Percentiles rank a stretch among this genome's conserved stretches.
phyloP scores from a whole-genome alignment of 1,140 invertebrate genomes.

The Anagrus nilaparvatae region DNA sequence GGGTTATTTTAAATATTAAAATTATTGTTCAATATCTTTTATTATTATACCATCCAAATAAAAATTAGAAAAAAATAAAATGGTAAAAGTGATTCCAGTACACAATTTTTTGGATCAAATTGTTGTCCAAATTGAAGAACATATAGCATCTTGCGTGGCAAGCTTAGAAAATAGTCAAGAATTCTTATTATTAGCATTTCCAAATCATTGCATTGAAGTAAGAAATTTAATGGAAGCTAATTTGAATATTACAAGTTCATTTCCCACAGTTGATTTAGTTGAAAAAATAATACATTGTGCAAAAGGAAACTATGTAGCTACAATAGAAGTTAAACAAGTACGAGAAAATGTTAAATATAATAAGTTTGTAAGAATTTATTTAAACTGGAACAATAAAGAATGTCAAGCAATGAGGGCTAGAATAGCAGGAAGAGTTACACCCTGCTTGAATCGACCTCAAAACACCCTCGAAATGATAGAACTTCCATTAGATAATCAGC shows the following conservation, averaged over 20 bases:
- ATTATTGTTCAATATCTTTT: too few relatives aligned
- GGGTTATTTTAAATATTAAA: too few relatives aligned
- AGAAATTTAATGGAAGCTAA: conserved; percentile 42
- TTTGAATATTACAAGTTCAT: conserved; percentile 42
- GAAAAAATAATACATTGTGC: conserved; percentile 47
- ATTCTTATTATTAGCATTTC: conserved; percentile 45
- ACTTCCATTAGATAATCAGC: conserved; percentile 47
- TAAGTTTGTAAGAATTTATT: conserved; percentile 52
- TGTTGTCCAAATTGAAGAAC: conserved; percentile 54
- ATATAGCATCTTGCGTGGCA: conserved; percentile 49
- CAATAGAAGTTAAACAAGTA: conserved; percentile 50
- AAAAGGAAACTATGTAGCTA: conserved; percentile 51
- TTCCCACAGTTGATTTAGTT: conserved; percentile 56
- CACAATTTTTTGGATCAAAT: conserved; percentile 59
- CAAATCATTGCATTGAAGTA: conserved; percentile 53
- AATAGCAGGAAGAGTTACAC: conserved; percentile 58
- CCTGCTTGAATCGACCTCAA: conserved; percentile 47
- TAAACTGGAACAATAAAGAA: conserved; percentile 48
- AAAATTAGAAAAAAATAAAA: conserved; percentile 25
- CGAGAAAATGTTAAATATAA: conserved; percentile 42
- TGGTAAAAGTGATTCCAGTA: conserved; percentile 60
- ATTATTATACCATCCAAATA: neutral
- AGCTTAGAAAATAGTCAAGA: conserved; percentile 32
- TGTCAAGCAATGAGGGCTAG: conserved; percentile 56
- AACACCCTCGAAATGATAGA: conserved; percentile 58